These are phyloP conservation scores for Dromius quadrimaculatus DNA, from an alignment of 2,888 invertebrate species.

Conservation along the genomic window DNA sequence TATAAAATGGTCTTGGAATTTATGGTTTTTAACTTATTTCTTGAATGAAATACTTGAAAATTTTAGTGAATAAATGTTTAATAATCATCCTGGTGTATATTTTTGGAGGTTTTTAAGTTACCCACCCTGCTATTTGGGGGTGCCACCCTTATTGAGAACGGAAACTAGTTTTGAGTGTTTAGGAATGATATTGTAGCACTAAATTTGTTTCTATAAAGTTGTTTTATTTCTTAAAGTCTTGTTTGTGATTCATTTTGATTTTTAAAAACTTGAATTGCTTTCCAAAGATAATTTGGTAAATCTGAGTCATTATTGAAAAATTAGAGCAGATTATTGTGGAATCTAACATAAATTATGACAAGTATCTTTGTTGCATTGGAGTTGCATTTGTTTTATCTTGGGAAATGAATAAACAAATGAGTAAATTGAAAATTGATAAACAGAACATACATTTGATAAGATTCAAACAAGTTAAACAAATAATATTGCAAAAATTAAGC, in stretches of 20 bases:
- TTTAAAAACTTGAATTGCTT: neutral
- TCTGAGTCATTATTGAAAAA: slow-evolving; percentile 39
- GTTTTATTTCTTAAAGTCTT: slow-evolving; percentile 23
- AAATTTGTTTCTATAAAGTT: slow-evolving; percentile 16
- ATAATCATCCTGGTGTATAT: neutral
- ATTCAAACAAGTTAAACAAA: neutral
- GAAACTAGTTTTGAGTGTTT: slow-evolving; percentile 38
- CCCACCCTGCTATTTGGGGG: slow-evolving; percentile 37
- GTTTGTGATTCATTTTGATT: slow-evolving; percentile 17
- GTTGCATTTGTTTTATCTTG: neutral
- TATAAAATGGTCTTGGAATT: slow-evolving; percentile 24
- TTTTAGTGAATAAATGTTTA: neutral
- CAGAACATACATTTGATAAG: too few relatives aligned
- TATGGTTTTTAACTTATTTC: slow-evolving; percentile 35
- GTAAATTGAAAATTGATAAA: neutral
- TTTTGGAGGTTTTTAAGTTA: slow-evolving; percentile 9
- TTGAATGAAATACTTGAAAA: slow-evolving; percentile 13
- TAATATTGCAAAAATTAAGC: neutral
- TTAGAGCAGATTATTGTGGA: slow-evolving; percentile 21
- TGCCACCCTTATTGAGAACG: slow-evolving; percentile 27
- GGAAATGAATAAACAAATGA: neutral
- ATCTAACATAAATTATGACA: slow-evolving; percentile 16
- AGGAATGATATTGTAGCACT: neutral
- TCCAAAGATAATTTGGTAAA: neutral
- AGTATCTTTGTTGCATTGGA: slow-evolving; percentile 7